Evolutionary conservation across 2,797 vertebrate genomes (phyloP).

Genomic region (Lacerta bilineata): DNA sequence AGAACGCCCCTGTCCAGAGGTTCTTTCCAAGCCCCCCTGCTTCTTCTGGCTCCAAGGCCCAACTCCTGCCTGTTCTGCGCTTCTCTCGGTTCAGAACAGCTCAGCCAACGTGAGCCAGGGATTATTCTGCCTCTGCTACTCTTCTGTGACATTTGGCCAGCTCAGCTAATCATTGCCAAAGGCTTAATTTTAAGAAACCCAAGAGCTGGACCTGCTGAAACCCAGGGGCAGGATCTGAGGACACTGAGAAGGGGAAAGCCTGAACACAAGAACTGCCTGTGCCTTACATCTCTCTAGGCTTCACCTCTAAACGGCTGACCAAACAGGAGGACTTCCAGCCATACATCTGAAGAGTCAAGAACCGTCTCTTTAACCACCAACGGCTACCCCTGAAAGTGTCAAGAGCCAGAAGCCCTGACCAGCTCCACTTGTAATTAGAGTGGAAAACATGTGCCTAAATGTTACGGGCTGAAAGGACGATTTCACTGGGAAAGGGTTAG

Average conservation of each 20-base stretch:
- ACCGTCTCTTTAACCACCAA: neutral
- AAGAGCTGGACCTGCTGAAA: neutral
- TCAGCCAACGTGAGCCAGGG: neutral
- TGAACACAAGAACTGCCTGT: too few relatives aligned
- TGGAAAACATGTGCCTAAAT: conserved; percentile 36
- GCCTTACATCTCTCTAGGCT: neutral
- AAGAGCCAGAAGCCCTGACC: too few relatives aligned
- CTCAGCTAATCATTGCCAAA: neutral
- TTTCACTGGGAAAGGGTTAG: neutral
- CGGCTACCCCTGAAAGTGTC: too few relatives aligned
- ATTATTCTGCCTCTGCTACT: neutral
- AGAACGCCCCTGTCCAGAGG: neutral
- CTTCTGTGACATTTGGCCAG: neutral
- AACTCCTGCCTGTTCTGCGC: neutral
- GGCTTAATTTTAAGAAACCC: neutral
- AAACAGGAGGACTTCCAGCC: neutral
- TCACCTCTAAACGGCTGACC: neutral
- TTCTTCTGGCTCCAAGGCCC: neutral
- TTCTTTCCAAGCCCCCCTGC: too few relatives aligned
- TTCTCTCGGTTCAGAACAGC: neutral
- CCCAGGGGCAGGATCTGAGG: neutral
- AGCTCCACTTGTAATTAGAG: conserved; percentile 3
- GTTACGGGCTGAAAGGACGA: neutral
- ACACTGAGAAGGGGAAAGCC: neutral
- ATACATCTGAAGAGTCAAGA: neutral